These are phyloP conservation scores for Orbicella faveolata DNA, from an alignment of 64 coral and sea anemone species.

Conservation along the genomic window DNA sequence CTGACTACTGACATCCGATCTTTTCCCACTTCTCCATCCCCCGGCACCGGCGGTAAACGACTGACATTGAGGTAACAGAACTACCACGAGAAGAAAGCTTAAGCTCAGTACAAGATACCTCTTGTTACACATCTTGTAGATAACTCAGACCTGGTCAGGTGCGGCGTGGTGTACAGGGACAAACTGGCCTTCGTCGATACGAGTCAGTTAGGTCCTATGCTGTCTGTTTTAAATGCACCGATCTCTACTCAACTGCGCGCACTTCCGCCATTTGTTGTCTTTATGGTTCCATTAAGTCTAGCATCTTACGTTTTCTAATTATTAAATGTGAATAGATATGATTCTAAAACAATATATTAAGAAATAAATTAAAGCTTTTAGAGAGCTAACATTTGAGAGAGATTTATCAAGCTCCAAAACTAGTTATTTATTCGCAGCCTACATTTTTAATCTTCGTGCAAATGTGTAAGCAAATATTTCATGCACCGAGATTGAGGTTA, in stretches of 20 bases:
- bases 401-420: neutral
- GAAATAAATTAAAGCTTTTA: neutral
- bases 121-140: neutral
- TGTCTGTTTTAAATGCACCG: neutral
- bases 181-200: neutral
- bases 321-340: constrained; percentile 17
- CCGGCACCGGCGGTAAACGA: constrained; percentile 29
- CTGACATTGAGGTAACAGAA: neutral
- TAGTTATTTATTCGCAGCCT: neutral
- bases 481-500: neutral
- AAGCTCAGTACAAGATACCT: neutral
- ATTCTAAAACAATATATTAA: neutral
- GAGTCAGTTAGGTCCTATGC: neutral
- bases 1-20: neutral
- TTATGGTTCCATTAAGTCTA: neutral
- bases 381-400: neutral
- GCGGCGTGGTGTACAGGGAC: neutral
- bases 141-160: neutral
- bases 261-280: constrained; percentile 17
- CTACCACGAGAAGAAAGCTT: neutral
- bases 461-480: too few relatives aligned
- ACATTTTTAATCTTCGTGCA: neutral
- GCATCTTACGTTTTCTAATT: constrained; percentile 17
- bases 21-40: neutral
- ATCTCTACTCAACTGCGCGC: neutral